Evolutionary conservation across 2,888 invertebrate species (phyloP).

Genomic region (Leptinotarsa tumamoca): DNA sequence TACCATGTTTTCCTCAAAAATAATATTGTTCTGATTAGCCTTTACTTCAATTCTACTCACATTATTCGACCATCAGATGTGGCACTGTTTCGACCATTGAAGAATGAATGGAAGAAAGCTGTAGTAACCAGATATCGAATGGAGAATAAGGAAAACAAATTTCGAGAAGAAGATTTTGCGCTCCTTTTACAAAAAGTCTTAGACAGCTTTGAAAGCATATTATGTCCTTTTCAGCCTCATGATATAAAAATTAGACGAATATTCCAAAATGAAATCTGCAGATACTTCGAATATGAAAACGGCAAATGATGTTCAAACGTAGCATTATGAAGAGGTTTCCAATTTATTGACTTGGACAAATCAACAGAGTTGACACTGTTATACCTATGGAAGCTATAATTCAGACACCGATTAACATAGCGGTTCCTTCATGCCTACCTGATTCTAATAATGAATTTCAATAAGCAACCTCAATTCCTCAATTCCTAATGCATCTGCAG

Average conservation of each 20-base stretch:
- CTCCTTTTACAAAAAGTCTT: background rate
- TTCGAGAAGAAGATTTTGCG: background rate
- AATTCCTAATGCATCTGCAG: no score
- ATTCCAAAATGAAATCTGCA: background rate
- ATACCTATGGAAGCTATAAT: background rate
- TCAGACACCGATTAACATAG: background rate
- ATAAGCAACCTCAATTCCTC: no score
- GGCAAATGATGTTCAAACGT: background rate
- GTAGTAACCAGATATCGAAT: slow-evolving; percentile 46
- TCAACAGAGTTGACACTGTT: background rate
- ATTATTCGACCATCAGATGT: slow-evolving; percentile 63
- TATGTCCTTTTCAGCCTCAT: no score
- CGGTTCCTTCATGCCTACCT: background rate
- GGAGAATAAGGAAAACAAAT: slow-evolving; percentile 40
- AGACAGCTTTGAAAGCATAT: background rate
- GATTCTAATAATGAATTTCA: no score
- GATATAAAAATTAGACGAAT: no score
- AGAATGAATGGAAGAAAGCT: slow-evolving; percentile 55
- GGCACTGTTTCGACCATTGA: slow-evolving; percentile 59
- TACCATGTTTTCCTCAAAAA: slow-evolving; percentile 60
- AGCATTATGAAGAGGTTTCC: background rate
- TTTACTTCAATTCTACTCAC: slow-evolving; percentile 62
- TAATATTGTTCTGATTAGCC: slow-evolving; percentile 57
- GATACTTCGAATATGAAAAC: background rate
- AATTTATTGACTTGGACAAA: background rate